These are phyloP conservation scores for Eubasilissa regina DNA, from an alignment of 1,140 invertebrate genomes.

Conservation along the genomic window DNA sequence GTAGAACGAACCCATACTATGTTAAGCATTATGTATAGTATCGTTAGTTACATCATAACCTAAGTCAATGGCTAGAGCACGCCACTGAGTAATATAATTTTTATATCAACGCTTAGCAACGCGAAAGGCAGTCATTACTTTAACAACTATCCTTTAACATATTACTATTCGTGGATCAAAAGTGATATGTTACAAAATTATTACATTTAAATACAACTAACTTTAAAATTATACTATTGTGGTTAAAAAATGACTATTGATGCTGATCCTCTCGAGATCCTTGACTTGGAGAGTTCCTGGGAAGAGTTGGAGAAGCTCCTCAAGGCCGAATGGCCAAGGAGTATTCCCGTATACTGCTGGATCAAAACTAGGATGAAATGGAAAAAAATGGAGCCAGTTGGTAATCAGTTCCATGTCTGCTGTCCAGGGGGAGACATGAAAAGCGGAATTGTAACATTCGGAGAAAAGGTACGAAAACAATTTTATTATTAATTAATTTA, in stretches of 20 bases:
- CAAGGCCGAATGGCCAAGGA: slow-evolving; percentile 36
- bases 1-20: too few relatives aligned
- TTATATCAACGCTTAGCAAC: not conserved
- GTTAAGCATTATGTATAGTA: not conserved
- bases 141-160: not conserved
- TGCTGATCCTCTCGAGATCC: slow-evolving; percentile 4
- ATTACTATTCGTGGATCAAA: not conserved
- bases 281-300: slow-evolving; percentile 20
- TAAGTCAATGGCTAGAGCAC: not conserved
- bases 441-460: slow-evolving; percentile 31
- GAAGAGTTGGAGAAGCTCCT: not conserved
- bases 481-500: not conserved
- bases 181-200: too few relatives aligned
- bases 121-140: not conserved
- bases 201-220: too few relatives aligned
- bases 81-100: not conserved
- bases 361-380: slow-evolving; percentile 32
- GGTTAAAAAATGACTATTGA: not conserved
- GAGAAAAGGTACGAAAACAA: slow-evolving; percentile 8
- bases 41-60: not conserved
- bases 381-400: not conserved
- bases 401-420: slow-evolving; percentile 21
- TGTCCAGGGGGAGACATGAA: slow-evolving; percentile 26
- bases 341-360: slow-evolving; percentile 23
- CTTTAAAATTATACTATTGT: too few relatives aligned